Evolutionary conservation across 2,888 invertebrate genomes (phyloP), one percentile per base, ranked within the genome.

Genomic region (Achlya flavicornis): DNA sequence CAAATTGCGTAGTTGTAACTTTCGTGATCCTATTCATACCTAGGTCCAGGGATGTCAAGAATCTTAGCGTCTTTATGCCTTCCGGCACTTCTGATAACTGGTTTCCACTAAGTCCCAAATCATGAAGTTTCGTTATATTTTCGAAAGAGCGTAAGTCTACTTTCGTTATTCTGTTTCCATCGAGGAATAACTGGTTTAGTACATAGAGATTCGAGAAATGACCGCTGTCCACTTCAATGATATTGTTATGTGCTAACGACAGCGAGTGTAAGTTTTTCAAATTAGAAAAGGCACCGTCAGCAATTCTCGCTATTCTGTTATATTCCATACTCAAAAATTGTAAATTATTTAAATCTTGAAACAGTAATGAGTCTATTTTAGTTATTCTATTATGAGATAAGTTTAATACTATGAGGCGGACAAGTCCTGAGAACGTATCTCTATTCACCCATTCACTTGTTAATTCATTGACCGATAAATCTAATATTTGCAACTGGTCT

Each of bases 11-110:
- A 81, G 96, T 96, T 65, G 94, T 95, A 64, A 98, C 95, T 72
- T 94, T 94, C 71, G 95, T 95, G 81, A 98, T 96, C 80, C 95
- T 94, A 90, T 98, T 98, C 91, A 97, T 97, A 61, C 97, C 97
- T 76, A 98, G 94, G 90, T 97, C 97, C 67, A 98, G 92, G 38
- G 96, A 96, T 81, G 96, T 96, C 77, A 98, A 91, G 78, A 96
- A 95, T 73, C 95, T 91, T 69, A 97, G 92, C 74, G 95, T 95
- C 75, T 95, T 95, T 69, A 97, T 94, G 57, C 97, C 96, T 78
- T 94, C 94, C 67, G 97, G 97, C 65, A 96, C 94, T 74, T 95
- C 95, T 53, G 95, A 95, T 76, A 97, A 91, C 79, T 94, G 91
- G 90, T 97, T 97, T 67, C 96, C 96, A 79, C 96, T 96, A 70